Evolutionary conservation across 35 echinoderm and acorn worm genomes (phyloP).

Genomic region (Apostichopus japonicus): DNA sequence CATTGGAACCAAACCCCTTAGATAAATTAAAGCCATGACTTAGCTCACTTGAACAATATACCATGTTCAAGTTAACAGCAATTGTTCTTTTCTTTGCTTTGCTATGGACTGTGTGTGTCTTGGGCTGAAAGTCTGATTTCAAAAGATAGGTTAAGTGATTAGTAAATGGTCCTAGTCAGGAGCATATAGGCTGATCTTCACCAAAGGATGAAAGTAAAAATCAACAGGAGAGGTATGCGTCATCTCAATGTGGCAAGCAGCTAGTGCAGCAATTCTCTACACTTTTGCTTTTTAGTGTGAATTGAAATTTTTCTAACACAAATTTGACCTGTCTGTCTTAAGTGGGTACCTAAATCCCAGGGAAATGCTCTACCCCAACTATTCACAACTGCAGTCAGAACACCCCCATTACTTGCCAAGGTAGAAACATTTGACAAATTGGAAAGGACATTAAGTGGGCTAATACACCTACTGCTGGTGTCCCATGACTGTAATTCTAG

Average conservation of each 20-base stretch:
- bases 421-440: conserved; percentile 31
- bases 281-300: background rate
- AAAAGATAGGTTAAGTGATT: background rate
- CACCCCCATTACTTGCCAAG: background rate
- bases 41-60: background rate
- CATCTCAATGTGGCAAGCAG: no score
- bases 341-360: no score
- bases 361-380: no score
- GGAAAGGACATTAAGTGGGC: conserved; percentile 46
- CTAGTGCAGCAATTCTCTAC: background rate
- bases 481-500: conserved; percentile 33
- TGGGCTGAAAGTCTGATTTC: background rate
- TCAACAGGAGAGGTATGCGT: background rate
- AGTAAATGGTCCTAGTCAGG: background rate
- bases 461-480: background rate
- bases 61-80: conserved; percentile 37
- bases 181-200: background rate
- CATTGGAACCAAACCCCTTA: background rate
- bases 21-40: background rate
- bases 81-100: background rate
- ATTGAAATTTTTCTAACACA: no score
- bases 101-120: background rate
- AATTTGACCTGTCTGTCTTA: no score
- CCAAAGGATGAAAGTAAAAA: background rate
- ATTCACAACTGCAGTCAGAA: background rate